phyloP scores from a whole-genome alignment of 1,140 invertebrate species.

The Drosophila sproati region DNA sequence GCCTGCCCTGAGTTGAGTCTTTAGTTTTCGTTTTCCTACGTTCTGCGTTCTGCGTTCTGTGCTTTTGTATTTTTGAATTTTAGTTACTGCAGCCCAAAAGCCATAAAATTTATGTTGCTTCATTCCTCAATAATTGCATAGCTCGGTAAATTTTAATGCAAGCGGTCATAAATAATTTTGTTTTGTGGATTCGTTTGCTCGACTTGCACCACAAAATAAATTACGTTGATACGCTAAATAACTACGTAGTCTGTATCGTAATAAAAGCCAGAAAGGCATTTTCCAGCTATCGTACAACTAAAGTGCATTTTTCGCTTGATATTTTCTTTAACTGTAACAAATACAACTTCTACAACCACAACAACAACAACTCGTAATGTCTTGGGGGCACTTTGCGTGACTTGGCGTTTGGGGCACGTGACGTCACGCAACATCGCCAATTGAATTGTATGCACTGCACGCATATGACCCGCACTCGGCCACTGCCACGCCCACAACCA shows the following conservation, averaged over 20 bases:
- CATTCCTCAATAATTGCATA: conserved; percentile 83
- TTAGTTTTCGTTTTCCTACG: not conserved
- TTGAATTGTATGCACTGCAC: conserved; percentile 55
- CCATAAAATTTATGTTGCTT: conserved; percentile 81
- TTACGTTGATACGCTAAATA: conserved; percentile 76
- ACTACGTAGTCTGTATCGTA: conserved; percentile 50
- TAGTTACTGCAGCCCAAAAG: conserved; percentile 48
- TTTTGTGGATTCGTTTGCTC: conserved; percentile 61
- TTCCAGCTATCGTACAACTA: conserved; percentile 58
- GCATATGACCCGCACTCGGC: conserved; percentile 33
- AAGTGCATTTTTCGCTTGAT: conserved; percentile 75
- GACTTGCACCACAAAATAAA: conserved; percentile 67
- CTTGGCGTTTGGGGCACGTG: conserved; percentile 48
- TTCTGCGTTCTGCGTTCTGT: conserved; percentile 19
- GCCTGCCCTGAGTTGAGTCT: not conserved
- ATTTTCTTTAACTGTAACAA: conserved; percentile 67
- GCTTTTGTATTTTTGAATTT: conserved; percentile 36
- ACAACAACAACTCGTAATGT: conserved; percentile 28
- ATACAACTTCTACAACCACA: conserved; percentile 25
- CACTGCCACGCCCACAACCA: conserved; percentile 24
- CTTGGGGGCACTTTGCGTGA: conserved; percentile 56
- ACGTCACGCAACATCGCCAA: conserved; percentile 52
- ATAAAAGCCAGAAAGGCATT: conserved; percentile 66
- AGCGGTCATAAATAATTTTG: conserved; percentile 83
- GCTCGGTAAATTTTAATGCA: conserved; percentile 83